Evolutionary conservation across 2,797 vertebrate species (phyloP).

Genomic region (Poecilia wingei): DNA sequence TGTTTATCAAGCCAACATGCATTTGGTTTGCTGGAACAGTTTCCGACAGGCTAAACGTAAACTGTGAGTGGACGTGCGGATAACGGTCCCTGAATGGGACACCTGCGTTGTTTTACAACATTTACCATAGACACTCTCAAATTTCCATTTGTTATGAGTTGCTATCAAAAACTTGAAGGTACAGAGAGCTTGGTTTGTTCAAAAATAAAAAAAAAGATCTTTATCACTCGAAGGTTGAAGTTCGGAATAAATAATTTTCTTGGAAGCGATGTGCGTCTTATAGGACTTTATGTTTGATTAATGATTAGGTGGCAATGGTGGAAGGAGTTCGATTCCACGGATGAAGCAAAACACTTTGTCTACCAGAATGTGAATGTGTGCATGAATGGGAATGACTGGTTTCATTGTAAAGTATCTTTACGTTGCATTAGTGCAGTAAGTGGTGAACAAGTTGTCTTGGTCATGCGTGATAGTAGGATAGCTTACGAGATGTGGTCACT

Average conservation of each 20-base stretch:
- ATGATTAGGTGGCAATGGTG: not conserved
- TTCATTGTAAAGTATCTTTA: no score
- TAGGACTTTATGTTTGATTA: not conserved
- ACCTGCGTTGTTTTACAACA: conserved; percentile 58
- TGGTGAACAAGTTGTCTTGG: not conserved
- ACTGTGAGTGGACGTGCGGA: conserved; percentile 67
- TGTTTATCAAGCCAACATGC: conserved; percentile 75
- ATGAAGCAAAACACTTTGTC: no score
- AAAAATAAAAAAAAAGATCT: conserved; percentile 1
- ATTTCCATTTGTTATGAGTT: conserved; percentile 37
- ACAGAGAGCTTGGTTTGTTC: conserved; percentile 2
- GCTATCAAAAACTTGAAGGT: conserved; percentile 16
- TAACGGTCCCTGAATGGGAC: conserved; percentile 57
- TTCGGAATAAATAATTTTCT: not conserved
- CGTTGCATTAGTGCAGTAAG: no score
- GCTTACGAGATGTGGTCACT: not conserved
- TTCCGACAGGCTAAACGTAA: conserved; percentile 70
- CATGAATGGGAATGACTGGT: no score
- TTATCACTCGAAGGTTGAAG: not conserved
- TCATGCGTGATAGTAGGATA: not conserved
- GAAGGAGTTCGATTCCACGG: no score
- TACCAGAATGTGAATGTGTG: no score
- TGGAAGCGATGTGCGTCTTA: not conserved
- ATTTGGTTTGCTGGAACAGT: conserved; percentile 67
- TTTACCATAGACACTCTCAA: conserved; percentile 47